These are phyloP conservation scores for Halcyon malimbica DNA, from an alignment of 2,113 vertebrate species.

Conservation along the genomic window DNA sequence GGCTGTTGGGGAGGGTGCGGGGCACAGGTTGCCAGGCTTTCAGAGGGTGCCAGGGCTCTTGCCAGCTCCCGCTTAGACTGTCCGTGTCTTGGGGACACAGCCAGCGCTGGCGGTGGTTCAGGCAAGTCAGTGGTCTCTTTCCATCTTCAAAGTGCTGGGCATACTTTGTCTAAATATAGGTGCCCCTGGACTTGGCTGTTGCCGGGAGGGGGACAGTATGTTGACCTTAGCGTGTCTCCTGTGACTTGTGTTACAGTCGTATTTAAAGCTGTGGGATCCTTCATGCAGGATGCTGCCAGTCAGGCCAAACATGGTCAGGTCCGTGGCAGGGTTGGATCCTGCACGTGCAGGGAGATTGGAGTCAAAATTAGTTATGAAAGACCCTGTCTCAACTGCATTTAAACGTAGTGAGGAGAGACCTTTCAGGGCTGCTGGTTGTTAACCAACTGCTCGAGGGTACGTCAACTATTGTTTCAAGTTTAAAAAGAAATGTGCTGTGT, in stretches of 20 bases:
- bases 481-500: neutral
- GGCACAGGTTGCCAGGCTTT: neutral
- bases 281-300: neutral
- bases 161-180: conserved; percentile 76
- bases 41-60: rapidly evolving
- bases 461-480: neutral
- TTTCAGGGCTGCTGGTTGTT: neutral
- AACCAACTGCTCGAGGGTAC: neutral
- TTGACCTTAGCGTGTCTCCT: conserved; percentile 54
- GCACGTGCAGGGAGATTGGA: neutral
- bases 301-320: conserved; percentile 43
- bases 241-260: conserved; percentile 52
- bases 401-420: rapidly evolving
- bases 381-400: rapidly evolving
- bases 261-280: conserved; percentile 38
- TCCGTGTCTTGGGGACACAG: neutral
- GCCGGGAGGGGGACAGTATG: conserved; percentile 26
- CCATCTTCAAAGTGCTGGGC: conserved; percentile 42
- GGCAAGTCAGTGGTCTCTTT: conserved; percentile 32
- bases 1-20: neutral
- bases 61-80: neutral
- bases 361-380: neutral
- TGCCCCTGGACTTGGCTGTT: conserved; percentile 37
- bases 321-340: neutral
- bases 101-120: neutral